phyloP scores from a whole-genome alignment of 92 coral and sea anemone genomes.

The Bergia sp. region DNA sequence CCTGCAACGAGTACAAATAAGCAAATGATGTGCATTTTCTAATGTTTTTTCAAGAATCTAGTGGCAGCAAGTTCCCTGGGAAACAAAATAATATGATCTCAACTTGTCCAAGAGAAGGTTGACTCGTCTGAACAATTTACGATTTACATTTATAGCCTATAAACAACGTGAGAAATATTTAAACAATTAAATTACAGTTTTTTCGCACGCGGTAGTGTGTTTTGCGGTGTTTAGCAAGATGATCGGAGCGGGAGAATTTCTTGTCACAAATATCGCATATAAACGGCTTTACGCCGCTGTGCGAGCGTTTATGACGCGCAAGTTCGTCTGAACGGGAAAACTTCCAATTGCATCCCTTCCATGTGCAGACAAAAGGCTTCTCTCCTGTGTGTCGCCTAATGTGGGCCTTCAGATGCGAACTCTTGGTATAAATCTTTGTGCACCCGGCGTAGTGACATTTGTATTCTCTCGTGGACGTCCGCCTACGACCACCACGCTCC shows the following conservation, averaged over 20 bases:
- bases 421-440: conserved; percentile 84
- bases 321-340: conserved; percentile 90
- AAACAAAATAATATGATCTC: conserved; percentile 12
- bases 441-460: conserved; percentile 84
- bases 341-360: conserved; percentile 93
- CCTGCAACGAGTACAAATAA: conserved; percentile 34
- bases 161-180: neutral
- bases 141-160: neutral
- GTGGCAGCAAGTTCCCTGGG: conserved; percentile 4
- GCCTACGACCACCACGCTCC: conserved; percentile 74
- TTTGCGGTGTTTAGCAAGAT: conserved; percentile 88
- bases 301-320: conserved; percentile 90
- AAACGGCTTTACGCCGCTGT: conserved; percentile 90
- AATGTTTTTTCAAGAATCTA: conserved; percentile 30
- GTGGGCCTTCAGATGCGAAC: conserved; percentile 90
- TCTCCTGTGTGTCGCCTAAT: conserved; percentile 90
- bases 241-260: conserved; percentile 88
- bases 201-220: conserved; percentile 88
- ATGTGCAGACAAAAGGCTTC: conserved; percentile 87
- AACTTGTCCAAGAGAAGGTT: neutral
- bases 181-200: conserved; percentile 70
- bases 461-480: conserved; percentile 85
- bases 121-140: neutral
- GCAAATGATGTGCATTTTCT: neutral
- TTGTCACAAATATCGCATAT: conserved; percentile 91